These are phyloP conservation scores for Prorops nasuta DNA, from an alignment of 1,140 invertebrate species.

Conservation along the genomic window DNA sequence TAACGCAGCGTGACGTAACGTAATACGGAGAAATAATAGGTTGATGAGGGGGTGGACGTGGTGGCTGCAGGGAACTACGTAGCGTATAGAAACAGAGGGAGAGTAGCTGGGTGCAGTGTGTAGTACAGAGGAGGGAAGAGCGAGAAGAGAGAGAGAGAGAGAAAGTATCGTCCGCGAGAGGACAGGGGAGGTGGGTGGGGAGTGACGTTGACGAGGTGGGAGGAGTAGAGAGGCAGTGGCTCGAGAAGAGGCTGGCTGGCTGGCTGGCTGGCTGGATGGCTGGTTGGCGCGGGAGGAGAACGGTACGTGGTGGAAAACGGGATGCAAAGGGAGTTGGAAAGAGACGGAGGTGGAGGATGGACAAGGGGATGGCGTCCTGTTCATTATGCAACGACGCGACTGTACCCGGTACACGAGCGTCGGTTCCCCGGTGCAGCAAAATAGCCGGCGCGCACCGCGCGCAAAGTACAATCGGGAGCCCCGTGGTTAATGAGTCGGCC, in stretches of 20 bases:
- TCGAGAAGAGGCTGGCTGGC: background rate
- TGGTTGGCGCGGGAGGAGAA: no score
- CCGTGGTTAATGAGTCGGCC: slow-evolving; percentile 48
- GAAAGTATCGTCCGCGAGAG: slow-evolving; percentile 11
- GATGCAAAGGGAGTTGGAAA: slow-evolving; percentile 17
- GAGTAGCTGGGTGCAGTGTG: background rate
- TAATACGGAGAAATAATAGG: slow-evolving; percentile 49
- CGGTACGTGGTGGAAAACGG: slow-evolving; percentile 19
- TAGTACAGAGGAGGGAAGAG: background rate
- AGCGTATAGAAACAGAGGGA: background rate
- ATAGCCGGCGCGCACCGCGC: no score
- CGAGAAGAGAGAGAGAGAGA: slow-evolving; percentile 1
- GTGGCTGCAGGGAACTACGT: slow-evolving; percentile 9
- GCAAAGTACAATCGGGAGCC: slow-evolving; percentile 47
- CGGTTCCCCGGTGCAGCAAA: slow-evolving; percentile 33
- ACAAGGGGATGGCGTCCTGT: slow-evolving; percentile 34
- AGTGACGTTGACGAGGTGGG: background rate
- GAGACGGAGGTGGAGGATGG: slow-evolving; percentile 20
- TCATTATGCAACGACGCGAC: slow-evolving; percentile 49
- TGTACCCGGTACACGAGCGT: slow-evolving; percentile 19
- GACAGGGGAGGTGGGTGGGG: slow-evolving; percentile 12
- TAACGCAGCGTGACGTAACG: slow-evolving; percentile 48
- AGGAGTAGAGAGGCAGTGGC: background rate
- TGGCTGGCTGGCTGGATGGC: no score
- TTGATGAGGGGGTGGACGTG: slow-evolving; percentile 34